A percentile compares a stretch with the other conserved stretches of the same genome.
Conservation (phyloP, 2,888 invertebrate species). For the Cerastoderma edule region DNA sequence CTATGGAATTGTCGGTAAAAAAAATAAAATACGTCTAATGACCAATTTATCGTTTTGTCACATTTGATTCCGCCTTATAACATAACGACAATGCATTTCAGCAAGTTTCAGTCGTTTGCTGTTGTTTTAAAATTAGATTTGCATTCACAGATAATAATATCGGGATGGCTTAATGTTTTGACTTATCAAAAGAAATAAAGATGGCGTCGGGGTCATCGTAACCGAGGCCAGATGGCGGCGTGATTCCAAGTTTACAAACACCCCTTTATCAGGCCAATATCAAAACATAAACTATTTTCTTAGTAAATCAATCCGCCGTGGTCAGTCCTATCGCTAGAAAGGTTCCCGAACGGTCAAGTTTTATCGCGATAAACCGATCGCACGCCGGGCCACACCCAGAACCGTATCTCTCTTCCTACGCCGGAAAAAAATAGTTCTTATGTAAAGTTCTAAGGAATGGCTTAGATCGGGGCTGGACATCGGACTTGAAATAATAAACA, state of each 20-base stretch:
- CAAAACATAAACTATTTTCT: constrained; percentile 58
- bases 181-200: no score
- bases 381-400: neutral
- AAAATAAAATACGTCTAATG: no score
- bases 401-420: constrained; percentile 21
- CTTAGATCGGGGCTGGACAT: constrained; percentile 10
- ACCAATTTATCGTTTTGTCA: no score
- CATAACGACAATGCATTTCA: no score
- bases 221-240: constrained; percentile 9
- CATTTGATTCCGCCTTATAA: no score
- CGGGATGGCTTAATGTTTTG: no score
- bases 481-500: constrained; percentile 22
- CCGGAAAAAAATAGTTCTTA: constrained; percentile 21
- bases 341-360: constrained; percentile 15
- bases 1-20: no score
- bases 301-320: constrained; percentile 54
- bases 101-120: no score
- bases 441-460: constrained; percentile 32
- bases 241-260: constrained; percentile 48
- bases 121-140: no score
- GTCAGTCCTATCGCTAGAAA: constrained; percentile 12
- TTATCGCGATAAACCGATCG: constrained; percentile 18
- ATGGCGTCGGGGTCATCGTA: constrained; percentile 10
- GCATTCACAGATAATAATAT: no score
- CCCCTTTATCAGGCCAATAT: constrained; percentile 52